phyloP scores from a whole-genome alignment of 2,113 vertebrate species.

The Vulpes ferrilata region DNA sequence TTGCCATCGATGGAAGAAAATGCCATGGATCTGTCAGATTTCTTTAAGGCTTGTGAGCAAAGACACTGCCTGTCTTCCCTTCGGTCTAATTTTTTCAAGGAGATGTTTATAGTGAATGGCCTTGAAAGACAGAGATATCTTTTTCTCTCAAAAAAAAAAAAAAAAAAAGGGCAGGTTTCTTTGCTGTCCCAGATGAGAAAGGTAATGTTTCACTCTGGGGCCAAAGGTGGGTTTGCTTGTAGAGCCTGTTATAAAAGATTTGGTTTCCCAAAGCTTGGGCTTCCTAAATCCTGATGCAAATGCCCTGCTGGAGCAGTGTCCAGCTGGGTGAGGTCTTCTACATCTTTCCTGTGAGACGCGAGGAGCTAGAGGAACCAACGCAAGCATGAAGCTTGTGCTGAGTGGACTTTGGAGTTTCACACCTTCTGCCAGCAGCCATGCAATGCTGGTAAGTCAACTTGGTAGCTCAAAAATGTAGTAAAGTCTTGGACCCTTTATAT shows the following conservation, averaged over 20 bases:
- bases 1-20: neutral
- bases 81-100: neutral
- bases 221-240: neutral
- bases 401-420: accelerated
- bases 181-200: neutral
- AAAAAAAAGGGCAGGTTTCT: neutral
- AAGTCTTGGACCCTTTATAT: neutral
- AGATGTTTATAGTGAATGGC: neutral
- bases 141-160: neutral
- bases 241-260: neutral
- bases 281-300: neutral
- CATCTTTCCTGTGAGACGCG: accelerated
- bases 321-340: accelerated
- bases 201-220: neutral
- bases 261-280: neutral
- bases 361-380: too few relatives aligned
- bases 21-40: neutral
- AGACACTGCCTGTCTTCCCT: neutral
- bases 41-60: neutral
- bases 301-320: accelerated
- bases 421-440: neutral
- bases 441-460: neutral
- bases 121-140: neutral
- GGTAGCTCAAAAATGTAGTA: neutral
- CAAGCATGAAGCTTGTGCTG: too few relatives aligned